Base-by-base conservation (phyloP, 2,797 vertebrate genomes). In the Cryptoblepharus egeriae region DNA sequence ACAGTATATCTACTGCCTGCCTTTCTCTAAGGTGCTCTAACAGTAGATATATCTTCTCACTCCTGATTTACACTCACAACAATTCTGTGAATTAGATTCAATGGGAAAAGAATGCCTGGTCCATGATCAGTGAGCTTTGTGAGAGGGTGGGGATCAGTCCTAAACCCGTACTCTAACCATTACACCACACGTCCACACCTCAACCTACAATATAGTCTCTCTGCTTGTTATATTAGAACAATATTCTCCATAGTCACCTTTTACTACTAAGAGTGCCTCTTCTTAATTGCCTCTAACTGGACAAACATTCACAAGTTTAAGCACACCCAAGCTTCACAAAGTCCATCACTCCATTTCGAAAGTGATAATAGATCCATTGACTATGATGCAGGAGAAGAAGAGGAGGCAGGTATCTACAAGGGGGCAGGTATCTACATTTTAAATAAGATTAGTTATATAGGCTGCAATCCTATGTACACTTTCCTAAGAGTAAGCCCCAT, bases 401-500 rank as follows among this genome's bases (percentile, higher is more conserved):
- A 28, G 45, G 45, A 30, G 5, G 30, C 11, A 69, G 74, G 30
- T 81, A 58, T 71, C 80, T 79, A 77, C 84, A 86, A 90, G 77
- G n/a, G n/a, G n/a, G 79, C 75, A 85, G 86, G n/a, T n/a, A 85
- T 20, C 57, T 5, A 69, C 87, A 42, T 82, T 89, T 89, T 76
- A 88, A 91, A 88, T 85, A 85, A 58, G 88, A 90, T 85, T 91
- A 93, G 88, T 90, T 75, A 92, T 90, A n/a, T n/a, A n/a, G n/a
- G n/a, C n/a, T n/a, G n/a, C n/a, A n/a, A n/a, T n/a, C n/a, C n/a
- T n/a, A n/a, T n/a, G n/a, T n/a, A n/a, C n/a, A n/a, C n/a, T n/a
- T n/a, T n/a, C n/a, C n/a, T n/a, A n/a, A n/a, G n/a, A n/a, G n/a
- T n/a, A n/a, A n/a, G n/a, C n/a, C n/a, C n/a, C n/a, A n/a, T n/a